These are phyloP conservation scores for Dryobota labecula DNA, from an alignment of 2,888 invertebrate species.

Conservation along the genomic window DNA sequence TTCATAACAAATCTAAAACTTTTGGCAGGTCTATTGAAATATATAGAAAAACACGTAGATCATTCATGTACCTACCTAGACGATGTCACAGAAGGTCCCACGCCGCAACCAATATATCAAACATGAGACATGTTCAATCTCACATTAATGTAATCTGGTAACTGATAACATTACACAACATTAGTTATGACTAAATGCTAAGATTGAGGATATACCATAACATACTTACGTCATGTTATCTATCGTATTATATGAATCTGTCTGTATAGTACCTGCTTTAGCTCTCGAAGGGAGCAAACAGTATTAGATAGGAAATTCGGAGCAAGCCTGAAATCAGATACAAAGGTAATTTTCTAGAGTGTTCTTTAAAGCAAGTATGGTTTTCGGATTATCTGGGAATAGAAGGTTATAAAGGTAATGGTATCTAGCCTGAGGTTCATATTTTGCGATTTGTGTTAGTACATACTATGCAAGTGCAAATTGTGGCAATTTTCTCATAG, in stretches of 20 bases:
- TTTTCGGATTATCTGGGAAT: slow-evolving; percentile 3
- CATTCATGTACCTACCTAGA: background rate
- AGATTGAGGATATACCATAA: slow-evolving; percentile 29
- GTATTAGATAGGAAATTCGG: slow-evolving; percentile 20
- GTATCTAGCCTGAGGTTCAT: background rate
- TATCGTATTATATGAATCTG: slow-evolving; percentile 20
- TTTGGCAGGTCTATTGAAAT: background rate
- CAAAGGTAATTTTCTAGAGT: slow-evolving; percentile 43
- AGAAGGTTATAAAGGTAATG: slow-evolving; percentile 1
- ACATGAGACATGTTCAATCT: slow-evolving; percentile 19
- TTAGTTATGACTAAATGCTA: slow-evolving; percentile 44
- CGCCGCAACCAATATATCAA: slow-evolving; percentile 14
- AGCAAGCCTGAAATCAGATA: slow-evolving; percentile 34
- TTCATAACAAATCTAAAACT: background rate
- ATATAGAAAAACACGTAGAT: background rate
- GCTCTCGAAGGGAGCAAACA: slow-evolving; percentile 21
- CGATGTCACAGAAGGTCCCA: background rate
- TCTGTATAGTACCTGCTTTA: slow-evolving; percentile 17
- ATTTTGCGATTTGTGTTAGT: slow-evolving; percentile 16
- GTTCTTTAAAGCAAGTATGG: slow-evolving; percentile 21
- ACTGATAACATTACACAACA: slow-evolving; percentile 42
- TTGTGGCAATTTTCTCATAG: background rate
- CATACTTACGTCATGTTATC: slow-evolving; percentile 24
- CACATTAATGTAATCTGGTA: slow-evolving; percentile 33
- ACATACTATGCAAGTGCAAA: background rate